These are phyloP conservation scores for Microplitis mediator DNA, from an alignment of 1,140 invertebrate genomes.

Conservation along the genomic window DNA sequence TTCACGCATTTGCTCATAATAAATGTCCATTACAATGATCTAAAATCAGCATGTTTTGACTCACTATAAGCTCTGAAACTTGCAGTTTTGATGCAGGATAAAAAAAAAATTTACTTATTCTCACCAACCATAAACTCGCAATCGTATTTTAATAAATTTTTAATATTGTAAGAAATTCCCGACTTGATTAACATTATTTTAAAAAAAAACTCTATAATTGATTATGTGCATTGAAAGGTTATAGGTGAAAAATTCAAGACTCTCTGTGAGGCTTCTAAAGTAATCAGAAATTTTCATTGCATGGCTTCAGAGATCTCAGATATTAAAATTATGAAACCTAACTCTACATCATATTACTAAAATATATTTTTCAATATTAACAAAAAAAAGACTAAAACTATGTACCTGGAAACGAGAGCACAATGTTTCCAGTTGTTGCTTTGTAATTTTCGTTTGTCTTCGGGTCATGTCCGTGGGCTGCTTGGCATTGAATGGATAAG, in stretches of 20 bases:
- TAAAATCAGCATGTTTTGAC: no score
- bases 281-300: constrained; percentile 30
- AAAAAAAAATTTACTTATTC: no score
- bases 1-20: no score
- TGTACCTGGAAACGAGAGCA: constrained; percentile 91
- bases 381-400: background rate
- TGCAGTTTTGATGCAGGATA: no score
- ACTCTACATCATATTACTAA: background rate
- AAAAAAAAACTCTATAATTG: no score
- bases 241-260: background rate
- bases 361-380: background rate
- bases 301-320: constrained; percentile 37
- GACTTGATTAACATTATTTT: no score
- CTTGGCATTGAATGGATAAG: constrained; percentile 99
- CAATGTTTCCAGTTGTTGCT: constrained; percentile 94
- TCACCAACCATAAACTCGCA: no score
- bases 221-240: no score
- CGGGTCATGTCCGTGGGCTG: constrained; percentile 97
- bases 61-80: no score
- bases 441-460: constrained; percentile 91
- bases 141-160: no score
- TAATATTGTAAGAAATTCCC: no score
- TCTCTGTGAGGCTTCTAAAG: constrained; percentile 35
- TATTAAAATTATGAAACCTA: background rate
- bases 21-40: no score